A percentile compares a stretch with the other conserved stretches of the same genome.
Evolutionary conservation across 2,888 invertebrate genomes (phyloP).

Genomic region (Aleiodes leptofemur): DNA sequence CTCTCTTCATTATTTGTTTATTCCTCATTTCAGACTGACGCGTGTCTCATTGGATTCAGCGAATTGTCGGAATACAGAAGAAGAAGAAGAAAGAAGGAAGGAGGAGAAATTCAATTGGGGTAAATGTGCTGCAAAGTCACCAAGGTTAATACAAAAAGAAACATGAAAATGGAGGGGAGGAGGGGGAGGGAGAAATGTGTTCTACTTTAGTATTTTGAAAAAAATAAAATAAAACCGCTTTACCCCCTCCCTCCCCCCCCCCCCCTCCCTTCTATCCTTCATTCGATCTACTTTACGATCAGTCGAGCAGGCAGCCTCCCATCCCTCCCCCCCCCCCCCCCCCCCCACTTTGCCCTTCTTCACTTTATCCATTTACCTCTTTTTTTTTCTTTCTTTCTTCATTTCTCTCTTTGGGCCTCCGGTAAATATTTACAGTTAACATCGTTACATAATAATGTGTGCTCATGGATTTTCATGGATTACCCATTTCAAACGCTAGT

Average conservation of each 20-base stretch:
- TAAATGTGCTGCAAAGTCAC: constrained; percentile 33
- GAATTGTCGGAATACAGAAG: constrained; percentile 17
- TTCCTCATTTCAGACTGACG: constrained; percentile 11
- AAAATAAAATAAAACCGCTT: constrained; percentile 43
- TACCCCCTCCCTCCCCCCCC: constrained; percentile 32
- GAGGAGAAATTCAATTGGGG: constrained; percentile 10
- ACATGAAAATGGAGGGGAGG: neutral
- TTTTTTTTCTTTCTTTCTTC: constrained; percentile 36
- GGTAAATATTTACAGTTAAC: constrained; percentile 73
- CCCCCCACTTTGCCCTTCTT: constrained; percentile 4
- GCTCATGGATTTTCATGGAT: constrained; percentile 39
- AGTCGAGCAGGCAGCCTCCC: constrained; percentile 45
- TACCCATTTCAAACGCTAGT: constrained; percentile 53
- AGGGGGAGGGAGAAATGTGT: constrained; percentile 54
- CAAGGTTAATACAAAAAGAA: constrained; percentile 27
- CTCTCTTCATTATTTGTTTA: neutral
- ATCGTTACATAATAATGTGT: constrained; percentile 68
- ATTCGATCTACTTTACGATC: constrained; percentile 67
- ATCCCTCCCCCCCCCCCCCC: constrained; percentile 12
- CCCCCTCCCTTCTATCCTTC: constrained; percentile 50
- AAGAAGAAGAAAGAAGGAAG: constrained; percentile 1
- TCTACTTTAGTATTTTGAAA: constrained; percentile 71
- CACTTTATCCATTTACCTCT: constrained; percentile 38
- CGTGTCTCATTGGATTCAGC: constrained; percentile 23
- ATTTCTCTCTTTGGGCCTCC: constrained; percentile 53